phyloP scores from a whole-genome alignment of 2,797 vertebrate species.

The Holocentrus rufus region DNA sequence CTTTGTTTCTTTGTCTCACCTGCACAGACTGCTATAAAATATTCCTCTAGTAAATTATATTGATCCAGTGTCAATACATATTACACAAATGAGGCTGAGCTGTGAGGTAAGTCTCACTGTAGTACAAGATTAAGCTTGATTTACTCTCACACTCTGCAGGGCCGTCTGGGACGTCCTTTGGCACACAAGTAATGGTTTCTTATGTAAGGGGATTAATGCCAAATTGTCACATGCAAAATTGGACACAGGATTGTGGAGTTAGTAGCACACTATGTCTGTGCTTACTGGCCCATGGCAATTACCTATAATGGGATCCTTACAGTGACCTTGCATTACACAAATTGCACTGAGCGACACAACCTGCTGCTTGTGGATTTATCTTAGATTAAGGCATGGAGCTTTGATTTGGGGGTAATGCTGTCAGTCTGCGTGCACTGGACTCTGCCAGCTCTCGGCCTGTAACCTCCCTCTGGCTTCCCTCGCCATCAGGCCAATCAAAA shows the following conservation, averaged over 20 bases:
- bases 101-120: not conserved
- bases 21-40: not conserved
- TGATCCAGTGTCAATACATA: not conserved
- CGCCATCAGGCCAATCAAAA: slow-evolving; percentile 6
- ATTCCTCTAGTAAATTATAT: no score
- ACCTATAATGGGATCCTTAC: not conserved
- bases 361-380: slow-evolving; percentile 77
- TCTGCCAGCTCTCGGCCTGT: slow-evolving; percentile 47
- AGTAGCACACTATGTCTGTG: not conserved
- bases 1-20: not conserved
- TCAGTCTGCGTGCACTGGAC: slow-evolving; percentile 69
- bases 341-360: slow-evolving; percentile 3
- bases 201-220: slow-evolving; percentile 38
- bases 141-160: not conserved
- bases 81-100: not conserved
- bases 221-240: slow-evolving; percentile 24
- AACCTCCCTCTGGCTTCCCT: slow-evolving; percentile 24
- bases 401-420: slow-evolving; percentile 66
- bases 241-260: not conserved
- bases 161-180: not conserved
- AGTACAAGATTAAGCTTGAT: not conserved
- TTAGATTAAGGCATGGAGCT: slow-evolving; percentile 79
- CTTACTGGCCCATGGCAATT: not conserved
- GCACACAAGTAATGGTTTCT: not conserved
- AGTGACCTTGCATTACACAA: not conserved